Conservation (phyloP, 2,113 vertebrate species). For the Brachypodius melanocephalos region DNA sequence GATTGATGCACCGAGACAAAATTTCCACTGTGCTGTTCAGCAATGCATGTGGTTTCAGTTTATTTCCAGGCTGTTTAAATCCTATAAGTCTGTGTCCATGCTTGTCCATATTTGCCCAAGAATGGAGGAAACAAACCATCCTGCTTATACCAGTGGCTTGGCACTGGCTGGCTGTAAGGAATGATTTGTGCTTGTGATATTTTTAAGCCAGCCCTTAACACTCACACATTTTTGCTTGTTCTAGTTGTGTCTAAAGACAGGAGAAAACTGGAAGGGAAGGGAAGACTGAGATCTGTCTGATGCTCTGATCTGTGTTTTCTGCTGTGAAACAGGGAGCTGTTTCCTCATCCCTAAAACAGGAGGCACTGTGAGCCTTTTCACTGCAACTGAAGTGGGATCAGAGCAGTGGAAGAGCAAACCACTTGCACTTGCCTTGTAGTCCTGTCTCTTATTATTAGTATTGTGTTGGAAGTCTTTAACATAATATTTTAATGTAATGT, state of each 20-base stretch:
- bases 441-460: neutral
- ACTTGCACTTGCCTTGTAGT: neutral
- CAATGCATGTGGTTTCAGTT: fast-evolving
- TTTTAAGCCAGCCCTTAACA: neutral
- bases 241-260: neutral
- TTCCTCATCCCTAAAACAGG: neutral
- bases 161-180: neutral
- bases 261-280: neutral
- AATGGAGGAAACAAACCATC: neutral
- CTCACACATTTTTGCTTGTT: neutral
- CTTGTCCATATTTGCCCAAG: neutral
- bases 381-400: neutral
- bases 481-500: neutral
- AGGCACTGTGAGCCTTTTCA: neutral
- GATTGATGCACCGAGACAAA: neutral
- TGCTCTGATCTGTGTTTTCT: neutral
- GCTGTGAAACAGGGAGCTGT: neutral
- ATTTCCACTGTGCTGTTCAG: neutral
- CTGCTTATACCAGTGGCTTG: neutral
- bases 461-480: neutral
- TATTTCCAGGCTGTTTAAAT: neutral
- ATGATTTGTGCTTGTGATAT: neutral
- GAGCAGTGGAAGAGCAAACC: neutral
- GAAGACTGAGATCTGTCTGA: neutral
- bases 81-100: neutral